These are phyloP conservation scores for Symphodus melops DNA, from an alignment of 2,113 vertebrate genomes.

Conservation along the genomic window DNA sequence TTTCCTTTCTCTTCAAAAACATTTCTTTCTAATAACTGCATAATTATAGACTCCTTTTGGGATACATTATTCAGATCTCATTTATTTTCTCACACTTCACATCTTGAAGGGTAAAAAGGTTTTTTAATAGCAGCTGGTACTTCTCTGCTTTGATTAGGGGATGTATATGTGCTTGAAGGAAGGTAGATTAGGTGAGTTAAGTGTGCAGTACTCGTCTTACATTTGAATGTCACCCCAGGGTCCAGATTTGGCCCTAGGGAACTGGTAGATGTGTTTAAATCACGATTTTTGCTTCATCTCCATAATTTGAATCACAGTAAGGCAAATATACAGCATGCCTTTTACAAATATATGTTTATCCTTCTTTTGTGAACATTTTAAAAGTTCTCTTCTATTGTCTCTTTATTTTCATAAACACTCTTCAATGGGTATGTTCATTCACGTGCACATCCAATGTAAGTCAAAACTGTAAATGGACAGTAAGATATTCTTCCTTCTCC, in stretches of 20 bases:
- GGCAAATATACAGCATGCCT: neutral
- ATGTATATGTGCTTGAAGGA: conserved; percentile 36
- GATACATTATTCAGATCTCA: conserved; percentile 17
- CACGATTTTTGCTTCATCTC: conserved; percentile 21
- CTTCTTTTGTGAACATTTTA: neutral
- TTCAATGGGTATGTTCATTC: neutral
- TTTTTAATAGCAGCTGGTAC: conserved; percentile 14
- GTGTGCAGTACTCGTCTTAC: neutral
- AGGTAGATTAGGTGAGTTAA: conserved; percentile 6
- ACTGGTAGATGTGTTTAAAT: conserved; percentile 17
- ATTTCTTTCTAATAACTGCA: conserved; percentile 36
- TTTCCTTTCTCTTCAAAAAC: conserved; percentile 28
- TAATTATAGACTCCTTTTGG: conserved; percentile 20
- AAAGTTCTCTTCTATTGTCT: neutral
- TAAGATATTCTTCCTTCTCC: too few species aligned
- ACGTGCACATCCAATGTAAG: conserved; percentile 18
- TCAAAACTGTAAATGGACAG: too few species aligned
- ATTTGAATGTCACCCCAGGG: conserved; percentile 30
- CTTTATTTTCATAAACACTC: neutral
- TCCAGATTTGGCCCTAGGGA: conserved; percentile 14
- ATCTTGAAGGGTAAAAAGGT: neutral
- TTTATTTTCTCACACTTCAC: conserved; percentile 8
- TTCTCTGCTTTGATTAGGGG: conserved; percentile 28
- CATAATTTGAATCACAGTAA: neutral
- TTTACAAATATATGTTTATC: neutral